Evolutionary conservation across 2,888 invertebrate species (phyloP).

Genomic region (Sminthurides aquaticus): DNA sequence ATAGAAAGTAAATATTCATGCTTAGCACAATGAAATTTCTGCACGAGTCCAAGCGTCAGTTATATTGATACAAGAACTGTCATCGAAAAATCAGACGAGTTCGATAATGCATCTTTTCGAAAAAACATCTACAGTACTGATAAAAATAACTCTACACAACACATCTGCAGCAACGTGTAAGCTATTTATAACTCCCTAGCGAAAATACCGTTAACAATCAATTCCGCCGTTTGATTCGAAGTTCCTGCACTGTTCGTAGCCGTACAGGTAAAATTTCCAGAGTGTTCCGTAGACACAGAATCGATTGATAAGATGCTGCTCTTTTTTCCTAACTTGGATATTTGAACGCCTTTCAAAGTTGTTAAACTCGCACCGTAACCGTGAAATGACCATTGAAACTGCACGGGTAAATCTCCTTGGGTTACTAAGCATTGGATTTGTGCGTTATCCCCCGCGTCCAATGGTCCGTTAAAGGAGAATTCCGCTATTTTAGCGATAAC

Average conservation of each 20-base stretch:
- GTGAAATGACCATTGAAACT: slow-evolving; percentile 37
- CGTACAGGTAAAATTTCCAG: slow-evolving; percentile 48
- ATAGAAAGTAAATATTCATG: background rate
- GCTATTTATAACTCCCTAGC: slow-evolving; percentile 11
- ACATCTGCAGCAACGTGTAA: background rate
- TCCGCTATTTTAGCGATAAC: slow-evolving; percentile 44
- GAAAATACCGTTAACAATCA: slow-evolving; percentile 42
- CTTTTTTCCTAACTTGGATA: slow-evolving; percentile 53
- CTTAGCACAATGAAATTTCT: background rate
- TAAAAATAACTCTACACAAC: background rate
- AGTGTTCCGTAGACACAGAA: slow-evolving; percentile 44
- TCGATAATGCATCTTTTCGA: background rate
- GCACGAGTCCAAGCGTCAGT: no score
- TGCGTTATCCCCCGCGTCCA: slow-evolving; percentile 17
- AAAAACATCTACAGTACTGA: background rate
- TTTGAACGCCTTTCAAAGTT: slow-evolving; percentile 31
- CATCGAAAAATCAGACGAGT: no score
- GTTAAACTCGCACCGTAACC: slow-evolving; percentile 26
- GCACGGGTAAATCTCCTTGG: slow-evolving; percentile 44
- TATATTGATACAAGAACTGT: no score
- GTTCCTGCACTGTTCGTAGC: slow-evolving; percentile 45
- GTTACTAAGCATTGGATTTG: slow-evolving; percentile 45
- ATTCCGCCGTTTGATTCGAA: slow-evolving; percentile 44
- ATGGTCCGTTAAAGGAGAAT: slow-evolving; percentile 29
- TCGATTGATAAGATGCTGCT: slow-evolving; percentile 57